Conservation (phyloP, 53 echinoderm and acorn worm species). For the Astropecten irregularis region DNA sequence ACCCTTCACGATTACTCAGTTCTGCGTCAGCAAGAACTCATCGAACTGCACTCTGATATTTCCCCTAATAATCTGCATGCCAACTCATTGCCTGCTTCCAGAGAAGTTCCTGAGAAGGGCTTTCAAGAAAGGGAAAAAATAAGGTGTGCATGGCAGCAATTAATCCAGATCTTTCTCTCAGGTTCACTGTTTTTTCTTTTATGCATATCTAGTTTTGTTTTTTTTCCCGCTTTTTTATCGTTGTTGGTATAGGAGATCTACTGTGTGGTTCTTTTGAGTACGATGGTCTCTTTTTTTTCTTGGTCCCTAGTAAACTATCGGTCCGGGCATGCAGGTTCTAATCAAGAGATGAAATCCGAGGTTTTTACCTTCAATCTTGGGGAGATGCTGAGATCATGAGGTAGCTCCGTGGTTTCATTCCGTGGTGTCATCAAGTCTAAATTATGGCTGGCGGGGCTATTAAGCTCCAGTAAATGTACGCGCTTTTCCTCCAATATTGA, state of each 20-base stretch:
- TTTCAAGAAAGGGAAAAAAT: no score
- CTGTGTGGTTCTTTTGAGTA: background rate
- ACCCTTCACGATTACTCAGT: no score
- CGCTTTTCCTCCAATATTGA: slow-evolving; percentile 34
- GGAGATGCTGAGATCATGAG: background rate
- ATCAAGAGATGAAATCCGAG: slow-evolving; percentile 18
- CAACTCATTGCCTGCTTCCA: background rate
- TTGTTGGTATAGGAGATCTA: no score
- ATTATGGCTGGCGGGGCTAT: slow-evolving; percentile 39
- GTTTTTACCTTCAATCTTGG: background rate
- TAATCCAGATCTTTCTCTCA: no score
- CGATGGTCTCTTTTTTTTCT: background rate
- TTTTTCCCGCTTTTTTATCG: no score
- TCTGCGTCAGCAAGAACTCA: background rate
- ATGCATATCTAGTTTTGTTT: background rate
- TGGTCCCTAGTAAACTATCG: no score
- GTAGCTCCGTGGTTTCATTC: background rate
- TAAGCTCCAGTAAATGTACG: slow-evolving; percentile 39
- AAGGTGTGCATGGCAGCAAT: no score
- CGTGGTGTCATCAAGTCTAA: slow-evolving; percentile 50
- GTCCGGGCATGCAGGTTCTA: no score
- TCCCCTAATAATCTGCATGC: slow-evolving; percentile 6
- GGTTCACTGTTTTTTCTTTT: slow-evolving; percentile 3
- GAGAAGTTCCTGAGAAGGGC: no score
- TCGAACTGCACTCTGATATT: background rate